These are phyloP conservation scores for Cossypha dichroa DNA, from an alignment of 2,797 vertebrate species.

Conservation along the genomic window DNA sequence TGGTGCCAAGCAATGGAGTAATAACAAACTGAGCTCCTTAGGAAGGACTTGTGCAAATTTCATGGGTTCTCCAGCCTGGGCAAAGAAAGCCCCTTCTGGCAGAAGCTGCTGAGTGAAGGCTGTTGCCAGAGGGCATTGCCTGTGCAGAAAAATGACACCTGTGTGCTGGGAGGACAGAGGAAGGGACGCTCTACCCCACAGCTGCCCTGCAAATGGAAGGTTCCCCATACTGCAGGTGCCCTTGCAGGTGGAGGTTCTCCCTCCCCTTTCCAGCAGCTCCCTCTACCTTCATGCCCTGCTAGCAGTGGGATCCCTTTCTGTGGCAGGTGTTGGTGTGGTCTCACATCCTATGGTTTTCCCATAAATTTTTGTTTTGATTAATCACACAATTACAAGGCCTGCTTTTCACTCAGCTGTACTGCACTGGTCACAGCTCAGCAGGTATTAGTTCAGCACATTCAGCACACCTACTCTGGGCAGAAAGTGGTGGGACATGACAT, in stretches of 20 bases:
- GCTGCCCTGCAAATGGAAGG: background rate
- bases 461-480: background rate
- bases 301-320: background rate
- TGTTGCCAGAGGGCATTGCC: fast-evolving
- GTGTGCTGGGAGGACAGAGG: fast-evolving
- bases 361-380: background rate
- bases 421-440: background rate
- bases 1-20: background rate
- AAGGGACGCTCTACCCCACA: background rate
- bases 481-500: background rate
- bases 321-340: fast-evolving
- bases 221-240: background rate
- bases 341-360: background rate
- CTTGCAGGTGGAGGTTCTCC: background rate
- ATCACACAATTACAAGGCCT: background rate
- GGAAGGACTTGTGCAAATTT: background rate
- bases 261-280: background rate
- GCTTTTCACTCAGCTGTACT: background rate
- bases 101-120: background rate
- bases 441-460: background rate
- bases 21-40: background rate
- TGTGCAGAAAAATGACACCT: background rate
- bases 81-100: background rate
- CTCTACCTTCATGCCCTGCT: background rate
- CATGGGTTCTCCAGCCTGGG: background rate